A percentile compares a stretch with the other conserved stretches of the same genome.
phyloP scores from a whole-genome alignment of 2,113 vertebrate species.

The Lagenorhynchus albirostris region DNA sequence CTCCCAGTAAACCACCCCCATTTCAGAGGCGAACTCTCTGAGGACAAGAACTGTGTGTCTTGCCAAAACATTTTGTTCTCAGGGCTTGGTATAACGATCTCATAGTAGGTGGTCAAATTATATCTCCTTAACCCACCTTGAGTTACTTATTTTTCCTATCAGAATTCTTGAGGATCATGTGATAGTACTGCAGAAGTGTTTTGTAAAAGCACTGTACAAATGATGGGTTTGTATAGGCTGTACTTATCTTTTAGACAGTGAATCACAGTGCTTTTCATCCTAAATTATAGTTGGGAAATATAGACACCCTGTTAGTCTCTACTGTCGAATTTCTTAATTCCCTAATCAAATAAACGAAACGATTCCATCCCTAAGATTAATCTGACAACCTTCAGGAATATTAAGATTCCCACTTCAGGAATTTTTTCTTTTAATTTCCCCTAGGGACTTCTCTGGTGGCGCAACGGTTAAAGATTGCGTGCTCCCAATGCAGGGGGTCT shows the following conservation, averaged over 20 bases:
- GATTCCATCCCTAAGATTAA: not conserved
- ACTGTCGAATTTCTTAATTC: not conserved
- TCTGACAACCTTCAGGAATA: not conserved
- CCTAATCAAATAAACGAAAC: not conserved
- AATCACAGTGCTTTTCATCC: not conserved
- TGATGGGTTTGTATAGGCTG: not conserved
- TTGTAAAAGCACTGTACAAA: not conserved
- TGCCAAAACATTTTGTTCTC: not conserved
- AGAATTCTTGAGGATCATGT: not conserved
- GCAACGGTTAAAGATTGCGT: too few relatives aligned
- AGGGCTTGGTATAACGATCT: not conserved
- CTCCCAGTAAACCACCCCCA: not conserved
- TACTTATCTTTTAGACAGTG: not conserved
- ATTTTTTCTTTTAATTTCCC: not conserved
- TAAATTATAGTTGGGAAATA: not conserved
- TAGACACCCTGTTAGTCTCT: not conserved
- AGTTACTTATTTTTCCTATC: not conserved
- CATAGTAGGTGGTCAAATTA: not conserved
- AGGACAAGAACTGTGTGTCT: not conserved
- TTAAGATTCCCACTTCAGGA: not conserved
- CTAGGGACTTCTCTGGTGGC: too few relatives aligned
- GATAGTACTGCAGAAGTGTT: not conserved
- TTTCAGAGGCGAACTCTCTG: not conserved
- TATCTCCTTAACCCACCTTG: not conserved
- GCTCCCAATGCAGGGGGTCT: too few relatives aligned